Conservation (phyloP, 2,888 invertebrate genomes). For the Leucoptera coffeella region DNA sequence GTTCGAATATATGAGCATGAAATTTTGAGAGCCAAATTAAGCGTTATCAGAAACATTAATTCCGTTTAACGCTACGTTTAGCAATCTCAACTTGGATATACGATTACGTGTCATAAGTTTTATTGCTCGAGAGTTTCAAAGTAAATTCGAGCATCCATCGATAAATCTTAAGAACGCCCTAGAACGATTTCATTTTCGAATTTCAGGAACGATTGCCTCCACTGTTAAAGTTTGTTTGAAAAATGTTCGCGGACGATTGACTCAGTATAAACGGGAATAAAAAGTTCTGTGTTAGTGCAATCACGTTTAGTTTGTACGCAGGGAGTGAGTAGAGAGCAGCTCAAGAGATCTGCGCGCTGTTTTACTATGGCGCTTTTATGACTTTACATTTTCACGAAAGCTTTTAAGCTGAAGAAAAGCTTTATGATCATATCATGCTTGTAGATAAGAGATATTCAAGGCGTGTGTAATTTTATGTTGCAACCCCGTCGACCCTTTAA, state of each 20-base stretch:
- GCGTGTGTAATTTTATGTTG: too few species aligned
- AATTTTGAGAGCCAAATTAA: not conserved
- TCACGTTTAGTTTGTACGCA: too few species aligned
- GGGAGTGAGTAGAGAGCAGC: too few species aligned
- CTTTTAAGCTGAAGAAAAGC: too few species aligned
- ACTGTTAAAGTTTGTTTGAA: constrained; percentile 55
- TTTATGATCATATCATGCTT: too few species aligned
- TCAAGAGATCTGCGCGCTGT: too few species aligned
- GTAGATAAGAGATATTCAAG: too few species aligned
- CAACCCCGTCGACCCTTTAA: too few species aligned
- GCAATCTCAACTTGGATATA: constrained; percentile 33
- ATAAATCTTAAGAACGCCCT: constrained; percentile 52
- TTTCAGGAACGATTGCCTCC: constrained; percentile 53
- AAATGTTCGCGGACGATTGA: constrained; percentile 53
- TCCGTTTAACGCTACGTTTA: constrained; percentile 13
- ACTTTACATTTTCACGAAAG: too few species aligned
- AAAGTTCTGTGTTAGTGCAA: constrained; percentile 51
- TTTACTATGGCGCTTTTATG: too few species aligned
- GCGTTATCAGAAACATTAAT: constrained; percentile 18
- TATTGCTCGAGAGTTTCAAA: constrained; percentile 47
- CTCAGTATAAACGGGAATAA: constrained; percentile 53
- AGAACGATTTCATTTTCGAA: constrained; percentile 54
- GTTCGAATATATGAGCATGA: too few species aligned
- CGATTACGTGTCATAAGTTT: constrained; percentile 53
- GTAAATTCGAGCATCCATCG: constrained; percentile 51